Conservation (phyloP, 2,888 invertebrate species). For the Platycnemis pennipes region DNA sequence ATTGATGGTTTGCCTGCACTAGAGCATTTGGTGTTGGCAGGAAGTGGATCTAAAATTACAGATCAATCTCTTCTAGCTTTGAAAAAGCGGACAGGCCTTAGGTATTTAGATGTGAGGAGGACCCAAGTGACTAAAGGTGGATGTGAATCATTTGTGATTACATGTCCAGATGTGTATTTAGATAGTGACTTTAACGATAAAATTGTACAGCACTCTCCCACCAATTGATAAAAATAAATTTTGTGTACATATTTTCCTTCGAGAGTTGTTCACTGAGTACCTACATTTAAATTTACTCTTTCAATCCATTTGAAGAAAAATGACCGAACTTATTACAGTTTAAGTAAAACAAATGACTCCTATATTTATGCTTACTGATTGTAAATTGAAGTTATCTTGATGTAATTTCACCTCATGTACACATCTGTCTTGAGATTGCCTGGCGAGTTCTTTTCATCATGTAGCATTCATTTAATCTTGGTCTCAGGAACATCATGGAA, state of each 20-base stretch:
- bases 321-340: too few relatives aligned
- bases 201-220: background rate
- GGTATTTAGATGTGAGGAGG: conserved; percentile 37
- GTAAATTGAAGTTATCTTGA: too few relatives aligned
- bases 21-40: conserved; percentile 38
- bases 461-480: too few relatives aligned
- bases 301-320: background rate
- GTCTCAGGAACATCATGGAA: too few relatives aligned
- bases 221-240: background rate
- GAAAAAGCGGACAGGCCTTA: conserved; percentile 18
- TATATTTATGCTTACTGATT: too few relatives aligned
- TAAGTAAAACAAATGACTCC: too few relatives aligned
- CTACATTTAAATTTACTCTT: background rate
- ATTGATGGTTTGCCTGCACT: conserved; percentile 43
- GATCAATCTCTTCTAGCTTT: conserved; percentile 16
- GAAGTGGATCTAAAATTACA: conserved; percentile 19
- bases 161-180: conserved; percentile 10
- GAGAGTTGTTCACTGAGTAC: background rate
- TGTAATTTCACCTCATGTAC: too few relatives aligned
- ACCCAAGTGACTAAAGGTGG: conserved; percentile 31
- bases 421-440: too few relatives aligned
- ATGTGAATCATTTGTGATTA: background rate
- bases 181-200: conserved; percentile 2
- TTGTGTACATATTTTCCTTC: background rate
- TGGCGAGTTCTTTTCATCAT: too few relatives aligned